Evolutionary conservation across 2,888 invertebrate genomes (phyloP), one percentile per base, ranked within the genome.

Genomic region (Lobophora halterata): DNA sequence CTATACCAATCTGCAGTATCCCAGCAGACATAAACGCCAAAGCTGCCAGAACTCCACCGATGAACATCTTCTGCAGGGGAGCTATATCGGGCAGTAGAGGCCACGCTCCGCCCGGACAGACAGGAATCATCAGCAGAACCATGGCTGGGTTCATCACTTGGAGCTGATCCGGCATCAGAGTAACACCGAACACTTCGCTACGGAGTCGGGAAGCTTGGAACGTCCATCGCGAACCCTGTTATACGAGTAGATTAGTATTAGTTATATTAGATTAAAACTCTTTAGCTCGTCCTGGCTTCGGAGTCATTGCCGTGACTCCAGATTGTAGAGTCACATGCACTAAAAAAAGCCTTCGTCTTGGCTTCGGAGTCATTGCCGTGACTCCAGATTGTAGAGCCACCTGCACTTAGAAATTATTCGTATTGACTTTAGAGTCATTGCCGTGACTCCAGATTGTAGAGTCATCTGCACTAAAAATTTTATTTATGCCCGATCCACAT

Each of bases 101-200:
- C 70, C 82, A 86, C 0, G 68, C 71, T 0, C 86, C 86, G 0
- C 86, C 85, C 0, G 85, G 86, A 31, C 91, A 91, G 8, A 91
- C 56, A 0, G 94, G 94, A 31, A 94, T 93, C 67, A 94, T 82
- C 3, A 92, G 49, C 10, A 94, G 76, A 7, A 94, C 93, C 68
- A 94, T 87, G 0, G 91, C 88, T 0, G 94, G 94, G 70, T 94
- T 94, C 59, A 94, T 83, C 14, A 94, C 93, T 58, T 95, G 94
- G 80, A 96, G 90, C 78, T 95, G 95, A 65, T 95, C 95, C 0
- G 95, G 95, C 69, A 90, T 85, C 29, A 91, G 75, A n/a, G 87
- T 77, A 3, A 81, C 48, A 0, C 86, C 87, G 10, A 81, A 71
- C 5, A 91, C 68, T 49, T 89, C 86, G 12, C 92, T 91, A 33